Evolutionary conservation across 2,888 invertebrate genomes (phyloP), one percentile per base, ranked within the genome.

Genomic region (Xanthorhoe spadicearia): DNA sequence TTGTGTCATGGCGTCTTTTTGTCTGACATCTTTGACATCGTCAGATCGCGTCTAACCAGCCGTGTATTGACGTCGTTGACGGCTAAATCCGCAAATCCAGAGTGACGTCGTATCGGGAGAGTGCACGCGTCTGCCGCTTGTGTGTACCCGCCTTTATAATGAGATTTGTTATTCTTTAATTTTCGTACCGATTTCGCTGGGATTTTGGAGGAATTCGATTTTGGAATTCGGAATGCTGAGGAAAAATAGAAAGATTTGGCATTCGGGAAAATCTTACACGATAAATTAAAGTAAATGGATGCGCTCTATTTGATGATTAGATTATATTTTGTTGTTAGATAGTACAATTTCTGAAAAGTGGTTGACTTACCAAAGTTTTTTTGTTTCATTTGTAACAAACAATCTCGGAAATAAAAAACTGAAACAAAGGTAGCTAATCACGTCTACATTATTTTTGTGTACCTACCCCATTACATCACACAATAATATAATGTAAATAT

Each of bases 41-140:
- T 69, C 66, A 63, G 68, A 62, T 61, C 58, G 61, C 59, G 71
- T 61, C 56, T 68, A 74, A 55, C 69, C 68, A 67, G 50, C 68
- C 70, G 68, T 63, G 56, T 61, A 59, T 68, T 58, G 69, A 64
- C 70, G 58, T 57, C 68, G 81, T 69, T 83, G 88, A 84, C 79
- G 83, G 73, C 77, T 77, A 87, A 87, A 89, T 83, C 89, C 84
- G 75, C 74, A 84, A 86, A 89, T 78, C 87, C 86, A 81, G 82
- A 85, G 77, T 84, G 88, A 84, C 82, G 80, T 64, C 62, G 74
- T 72, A 76, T 73, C 72, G 77, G 71, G 43, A 59, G 63, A 55
- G 50, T 70, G 61, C 68, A 66, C 64, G 61, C 70, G 57, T 67
- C 62, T 56, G 67, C 69, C 77, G 74, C 71, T 66, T 70, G 72